A percentile compares a stretch with the other conserved stretches of the same genome.
Evolutionary conservation across 1,140 invertebrate genomes (phyloP).

Genomic region (Drosophila sp.): DNA sequence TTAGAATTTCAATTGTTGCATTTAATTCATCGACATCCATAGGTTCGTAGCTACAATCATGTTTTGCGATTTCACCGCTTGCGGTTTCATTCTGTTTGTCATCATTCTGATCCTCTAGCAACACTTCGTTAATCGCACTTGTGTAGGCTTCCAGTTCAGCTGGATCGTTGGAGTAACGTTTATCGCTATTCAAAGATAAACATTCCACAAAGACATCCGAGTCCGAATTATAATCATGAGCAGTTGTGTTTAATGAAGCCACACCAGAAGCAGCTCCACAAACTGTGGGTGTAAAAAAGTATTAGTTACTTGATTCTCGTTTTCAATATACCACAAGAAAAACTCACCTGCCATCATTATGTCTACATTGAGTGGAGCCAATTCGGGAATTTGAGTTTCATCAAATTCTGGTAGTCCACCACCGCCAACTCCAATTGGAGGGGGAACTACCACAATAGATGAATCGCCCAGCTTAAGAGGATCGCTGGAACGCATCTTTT

Average conservation of each 20-base stretch:
- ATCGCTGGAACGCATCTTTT: constrained; percentile 33
- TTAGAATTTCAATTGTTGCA: constrained; percentile 69
- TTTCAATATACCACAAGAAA: not conserved
- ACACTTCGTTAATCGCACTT: constrained; percentile 65
- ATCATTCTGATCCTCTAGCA: constrained; percentile 10
- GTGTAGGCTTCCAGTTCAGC: constrained; percentile 67
- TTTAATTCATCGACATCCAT: constrained; percentile 77
- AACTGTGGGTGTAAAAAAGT: constrained; percentile 16
- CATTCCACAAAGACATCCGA: constrained; percentile 75
- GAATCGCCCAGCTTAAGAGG: constrained; percentile 17
- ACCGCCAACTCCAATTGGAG: not conserved
- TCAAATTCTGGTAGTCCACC: constrained; percentile 63
- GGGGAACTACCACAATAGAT: not conserved
- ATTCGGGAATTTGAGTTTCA: constrained; percentile 59
- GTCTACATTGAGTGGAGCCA: constrained; percentile 45
- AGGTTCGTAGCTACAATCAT: constrained; percentile 60
- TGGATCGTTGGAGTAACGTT: constrained; percentile 40
- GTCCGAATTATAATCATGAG: constrained; percentile 55
- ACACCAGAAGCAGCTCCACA: not conserved
- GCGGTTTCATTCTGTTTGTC: constrained; percentile 40
- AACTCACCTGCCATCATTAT: constrained; percentile 50
- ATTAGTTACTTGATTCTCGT: too few relatives aligned
- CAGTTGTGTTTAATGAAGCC: not conserved
- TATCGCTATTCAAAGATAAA: constrained; percentile 49
- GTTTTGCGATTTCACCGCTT: constrained; percentile 20